A percentile compares a stretch with the other conserved stretches of the same genome.
Evolutionary conservation across 2,888 invertebrate genomes (phyloP).

Genomic region (Lymantria monacha): DNA sequence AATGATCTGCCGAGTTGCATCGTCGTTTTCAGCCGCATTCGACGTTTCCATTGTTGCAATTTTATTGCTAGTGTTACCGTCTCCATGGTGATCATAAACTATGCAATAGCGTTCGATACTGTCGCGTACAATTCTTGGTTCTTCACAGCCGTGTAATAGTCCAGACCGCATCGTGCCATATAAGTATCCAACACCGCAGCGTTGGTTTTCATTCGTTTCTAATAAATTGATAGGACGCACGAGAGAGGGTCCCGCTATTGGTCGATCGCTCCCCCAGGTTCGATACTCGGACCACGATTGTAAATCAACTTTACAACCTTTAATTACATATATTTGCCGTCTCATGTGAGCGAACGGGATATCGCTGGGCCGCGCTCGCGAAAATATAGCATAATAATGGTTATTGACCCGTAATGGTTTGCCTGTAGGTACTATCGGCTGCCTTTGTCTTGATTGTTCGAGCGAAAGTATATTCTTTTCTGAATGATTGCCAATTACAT

Average conservation of each 20-base stretch:
- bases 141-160: conserved; percentile 8
- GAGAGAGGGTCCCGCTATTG: conserved; percentile 63
- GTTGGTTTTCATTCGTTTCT: conserved; percentile 77
- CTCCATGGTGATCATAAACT: conserved; percentile 74
- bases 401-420: conserved; percentile 80
- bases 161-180: conserved; percentile 66
- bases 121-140: conserved; percentile 56
- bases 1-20: conserved; percentile 71
- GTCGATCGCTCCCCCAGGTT: conserved; percentile 69
- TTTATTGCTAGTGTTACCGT: conserved; percentile 81
- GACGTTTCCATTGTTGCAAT: conserved; percentile 79
- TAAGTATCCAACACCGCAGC: conserved; percentile 75
- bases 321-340: conserved; percentile 82
- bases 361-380: conserved; percentile 78
- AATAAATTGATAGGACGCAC: conserved; percentile 79
- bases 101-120: conserved; percentile 73
- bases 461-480: conserved; percentile 74
- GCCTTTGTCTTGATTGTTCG: conserved; percentile 80
- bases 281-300: conserved; percentile 72
- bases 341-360: conserved; percentile 76
- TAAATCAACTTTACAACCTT: conserved; percentile 83
- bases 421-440: conserved; percentile 79
- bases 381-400: conserved; percentile 82
- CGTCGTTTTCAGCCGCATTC: conserved; percentile 74
- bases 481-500: conserved; percentile 82